These are phyloP conservation scores for Acanthochromis polyacanthus DNA, from an alignment of 2,113 vertebrate species.

Conservation along the genomic window DNA sequence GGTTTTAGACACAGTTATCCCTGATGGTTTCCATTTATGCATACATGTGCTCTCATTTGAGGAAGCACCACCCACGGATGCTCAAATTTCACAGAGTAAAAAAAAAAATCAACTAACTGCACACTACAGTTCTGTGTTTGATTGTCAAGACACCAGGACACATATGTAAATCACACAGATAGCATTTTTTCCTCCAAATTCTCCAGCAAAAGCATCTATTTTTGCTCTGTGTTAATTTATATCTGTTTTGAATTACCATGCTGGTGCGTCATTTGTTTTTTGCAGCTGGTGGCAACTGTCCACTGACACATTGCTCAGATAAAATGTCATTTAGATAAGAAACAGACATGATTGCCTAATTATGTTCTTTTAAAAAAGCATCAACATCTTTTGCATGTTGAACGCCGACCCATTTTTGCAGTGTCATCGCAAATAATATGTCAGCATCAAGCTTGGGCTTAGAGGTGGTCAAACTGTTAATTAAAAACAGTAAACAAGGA, in stretches of 20 bases:
- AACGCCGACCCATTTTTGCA: slow-evolving; percentile 4
- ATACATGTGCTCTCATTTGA: slow-evolving; percentile 25
- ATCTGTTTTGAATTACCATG: slow-evolving; percentile 19
- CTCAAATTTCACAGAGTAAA: slow-evolving; percentile 14
- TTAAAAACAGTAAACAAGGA: too few species aligned
- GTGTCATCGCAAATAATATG: neutral
- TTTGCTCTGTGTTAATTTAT: neutral
- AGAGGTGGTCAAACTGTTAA: neutral
- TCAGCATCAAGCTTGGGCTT: neutral
- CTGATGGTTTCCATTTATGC: slow-evolving; percentile 43
- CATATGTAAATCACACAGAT: neutral
- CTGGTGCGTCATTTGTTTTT: slow-evolving; percentile 1
- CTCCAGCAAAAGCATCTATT: neutral
- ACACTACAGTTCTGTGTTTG: neutral
- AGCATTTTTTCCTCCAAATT: neutral
- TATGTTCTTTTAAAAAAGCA: slow-evolving; percentile 17
- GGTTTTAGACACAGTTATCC: slow-evolving; percentile 20
- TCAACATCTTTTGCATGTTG: slow-evolving; percentile 4
- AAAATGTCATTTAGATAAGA: slow-evolving; percentile 44
- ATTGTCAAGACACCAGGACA: neutral
- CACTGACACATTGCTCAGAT: slow-evolving; percentile 34
- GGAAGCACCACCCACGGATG: slow-evolving; percentile 4
- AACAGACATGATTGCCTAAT: slow-evolving; percentile 18
- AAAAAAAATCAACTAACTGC: slow-evolving; percentile 45
- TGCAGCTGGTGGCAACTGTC: slow-evolving; percentile 31